A percentile compares a stretch with the other conserved stretches of the same genome.
phyloP scores from a whole-genome alignment of 2,888 invertebrate genomes.

The Phalera bucephala region DNA sequence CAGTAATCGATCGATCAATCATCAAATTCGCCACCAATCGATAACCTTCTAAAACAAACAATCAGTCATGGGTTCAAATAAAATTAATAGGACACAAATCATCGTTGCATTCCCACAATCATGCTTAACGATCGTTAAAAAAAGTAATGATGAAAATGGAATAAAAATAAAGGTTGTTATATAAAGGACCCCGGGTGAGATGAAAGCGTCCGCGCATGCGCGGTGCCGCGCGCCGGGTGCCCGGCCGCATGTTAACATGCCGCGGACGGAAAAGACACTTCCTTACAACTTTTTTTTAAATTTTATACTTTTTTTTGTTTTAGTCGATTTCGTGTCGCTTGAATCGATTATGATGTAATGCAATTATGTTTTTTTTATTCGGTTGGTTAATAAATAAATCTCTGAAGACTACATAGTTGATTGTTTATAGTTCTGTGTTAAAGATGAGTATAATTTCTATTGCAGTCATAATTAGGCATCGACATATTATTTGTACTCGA shows the following conservation, averaged over 20 bases:
- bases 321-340: conserved; percentile 18
- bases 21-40: conserved; percentile 28
- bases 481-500: too few species aligned
- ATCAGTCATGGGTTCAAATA: conserved; percentile 58
- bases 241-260: conserved; percentile 61
- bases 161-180: conserved; percentile 46
- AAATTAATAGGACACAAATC: conserved; percentile 70
- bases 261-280: conserved; percentile 58
- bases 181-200: conserved; percentile 65
- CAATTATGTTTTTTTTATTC: conserved; percentile 6
- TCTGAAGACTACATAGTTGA: too few species aligned
- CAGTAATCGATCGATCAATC: conserved; percentile 30
- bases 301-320: conserved; percentile 18
- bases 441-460: too few species aligned
- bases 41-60: conserved; percentile 48
- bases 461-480: too few species aligned
- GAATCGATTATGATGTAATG: conserved; percentile 26
- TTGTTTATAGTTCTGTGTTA: too few species aligned
- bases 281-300: conserved; percentile 41
- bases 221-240: conserved; percentile 41
- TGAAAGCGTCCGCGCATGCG: conserved; percentile 58
- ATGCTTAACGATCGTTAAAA: conserved; percentile 59
- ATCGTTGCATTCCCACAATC: conserved; percentile 70
- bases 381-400: too few species aligned
- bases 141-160: conserved; percentile 65